Base-by-base conservation (phyloP, 2,113 vertebrate genomes). In the Nematolebias whitei region DNA sequence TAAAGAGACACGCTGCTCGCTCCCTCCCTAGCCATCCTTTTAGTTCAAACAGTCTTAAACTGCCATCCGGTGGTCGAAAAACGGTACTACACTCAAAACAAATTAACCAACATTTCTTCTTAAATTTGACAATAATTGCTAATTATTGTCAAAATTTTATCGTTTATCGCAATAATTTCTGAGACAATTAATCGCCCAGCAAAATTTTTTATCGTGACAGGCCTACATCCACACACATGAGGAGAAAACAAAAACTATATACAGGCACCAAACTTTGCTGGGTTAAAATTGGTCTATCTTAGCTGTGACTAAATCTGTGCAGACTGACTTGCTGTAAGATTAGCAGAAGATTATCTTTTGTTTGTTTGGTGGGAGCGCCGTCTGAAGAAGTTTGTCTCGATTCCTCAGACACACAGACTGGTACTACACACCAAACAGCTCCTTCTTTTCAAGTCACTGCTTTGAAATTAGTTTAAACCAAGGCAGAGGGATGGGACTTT, bases 291-390 rank as follows among this genome's bases (percentile, higher is more conserved):
- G 67, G 67, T 79, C 55, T 72, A 76, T 68, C 60, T 32, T 68
- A 74, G n/a, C 58, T n/a, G 35, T 2, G 61, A 56, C 41, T 82
- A 83, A 85, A 71, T 86, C 89, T 74, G 62, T 51, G 44, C 24
- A 80, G 74, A 84, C 71, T 75, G 74, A 52, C 60, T 69, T 29
- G 24, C 53, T 22, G 66, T 14, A 13, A 79, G 87, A 89, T 89
- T 80, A 88, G 65, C 71, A 80, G 67, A 82, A 58, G 62, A 77
- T 84, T 56, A 82, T 87, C 44, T 78, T 79, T 82, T 59, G 83
- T 87, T 81, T 7, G 60, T 87, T 84, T 83, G 82, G 48, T 40
- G 59, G 49, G 22, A 52, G 47, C 1, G 2, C 54, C 22, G 39
- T 80, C 68, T 81, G 75, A 78, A 70, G 65, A 81, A 49, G 44